These are phyloP conservation scores for Agrotis exclamationis DNA, from an alignment of 2,888 invertebrate species.

Conservation along the genomic window DNA sequence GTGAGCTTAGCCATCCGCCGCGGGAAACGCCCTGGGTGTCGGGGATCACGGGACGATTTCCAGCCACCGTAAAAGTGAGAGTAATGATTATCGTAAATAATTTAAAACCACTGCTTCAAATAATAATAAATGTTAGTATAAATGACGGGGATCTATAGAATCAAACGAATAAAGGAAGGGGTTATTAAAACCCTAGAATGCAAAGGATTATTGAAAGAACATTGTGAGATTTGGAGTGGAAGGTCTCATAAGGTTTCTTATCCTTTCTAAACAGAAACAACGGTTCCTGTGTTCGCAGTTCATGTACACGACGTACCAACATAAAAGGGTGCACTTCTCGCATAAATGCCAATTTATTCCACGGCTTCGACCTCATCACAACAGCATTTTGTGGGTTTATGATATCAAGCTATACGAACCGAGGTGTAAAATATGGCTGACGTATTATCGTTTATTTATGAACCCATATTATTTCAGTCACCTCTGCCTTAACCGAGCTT, in stretches of 20 bases:
- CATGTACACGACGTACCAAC: conserved; percentile 18
- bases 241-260: background rate
- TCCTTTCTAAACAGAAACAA: conserved; percentile 11
- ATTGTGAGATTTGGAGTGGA: too few relatives aligned
- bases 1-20: too few relatives aligned
- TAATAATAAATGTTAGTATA: too few relatives aligned
- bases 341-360: conserved; percentile 51
- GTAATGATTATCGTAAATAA: too few relatives aligned
- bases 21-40: too few relatives aligned
- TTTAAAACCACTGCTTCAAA: too few relatives aligned
- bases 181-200: too few relatives aligned
- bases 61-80: too few relatives aligned
- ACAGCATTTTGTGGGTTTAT: conserved; percentile 42
- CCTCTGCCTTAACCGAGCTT: conserved; percentile 14
- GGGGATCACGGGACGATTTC: too few relatives aligned
- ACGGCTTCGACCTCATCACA: conserved; percentile 40
- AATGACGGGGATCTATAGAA: too few relatives aligned
- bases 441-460: conserved; percentile 34
- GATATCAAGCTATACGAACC: conserved; percentile 36
- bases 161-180: too few relatives aligned
- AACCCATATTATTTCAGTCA: conserved; percentile 12
- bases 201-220: too few relatives aligned
- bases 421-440: conserved; percentile 35
- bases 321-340: conserved; percentile 41
- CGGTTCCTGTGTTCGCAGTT: conserved; percentile 21